Conservation (phyloP, 2,797 vertebrate genomes). For the Atherinosoma microstoma region DNA sequence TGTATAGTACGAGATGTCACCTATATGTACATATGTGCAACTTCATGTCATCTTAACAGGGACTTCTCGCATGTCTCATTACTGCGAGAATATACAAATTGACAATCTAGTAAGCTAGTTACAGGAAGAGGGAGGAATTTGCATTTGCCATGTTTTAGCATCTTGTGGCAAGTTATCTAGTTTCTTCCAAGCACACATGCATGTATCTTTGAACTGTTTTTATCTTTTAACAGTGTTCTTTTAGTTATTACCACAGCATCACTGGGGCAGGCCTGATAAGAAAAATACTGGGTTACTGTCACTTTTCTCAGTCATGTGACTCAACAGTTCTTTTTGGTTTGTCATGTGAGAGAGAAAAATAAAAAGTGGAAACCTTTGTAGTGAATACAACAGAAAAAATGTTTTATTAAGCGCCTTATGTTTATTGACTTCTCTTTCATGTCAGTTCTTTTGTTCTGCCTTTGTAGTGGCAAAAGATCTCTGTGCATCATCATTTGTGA, state of each 20-base stretch:
- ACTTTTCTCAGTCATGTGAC: conserved; percentile 83
- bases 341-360: conserved; percentile 80
- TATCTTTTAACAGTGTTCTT: conserved; percentile 3
- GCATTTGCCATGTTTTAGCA: background rate
- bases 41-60: conserved; percentile 25
- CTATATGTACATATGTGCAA: conserved; percentile 8
- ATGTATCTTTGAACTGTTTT: background rate
- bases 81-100: conserved; percentile 41
- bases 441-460: conserved; percentile 99
- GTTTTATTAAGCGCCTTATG: conserved; percentile 99
- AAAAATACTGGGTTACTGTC: conserved; percentile 40
- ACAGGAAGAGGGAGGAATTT: background rate
- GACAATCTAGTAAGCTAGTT: conserved; percentile 31
- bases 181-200: background rate
- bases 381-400: conserved; percentile 94
- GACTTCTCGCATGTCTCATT: conserved; percentile 25
- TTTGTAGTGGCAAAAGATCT: conserved; percentile 99
- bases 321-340: conserved; percentile 90
- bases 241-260: conserved; percentile 10
- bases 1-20: conserved; percentile 44
- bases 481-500: conserved; percentile 97
- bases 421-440: conserved; percentile 99
- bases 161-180: conserved; percentile 7
- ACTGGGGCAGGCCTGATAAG: conserved; percentile 15
- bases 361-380: conserved; percentile 90